Conservation (phyloP, 1,140 invertebrate species). For the Bombus terrestris region DNA sequence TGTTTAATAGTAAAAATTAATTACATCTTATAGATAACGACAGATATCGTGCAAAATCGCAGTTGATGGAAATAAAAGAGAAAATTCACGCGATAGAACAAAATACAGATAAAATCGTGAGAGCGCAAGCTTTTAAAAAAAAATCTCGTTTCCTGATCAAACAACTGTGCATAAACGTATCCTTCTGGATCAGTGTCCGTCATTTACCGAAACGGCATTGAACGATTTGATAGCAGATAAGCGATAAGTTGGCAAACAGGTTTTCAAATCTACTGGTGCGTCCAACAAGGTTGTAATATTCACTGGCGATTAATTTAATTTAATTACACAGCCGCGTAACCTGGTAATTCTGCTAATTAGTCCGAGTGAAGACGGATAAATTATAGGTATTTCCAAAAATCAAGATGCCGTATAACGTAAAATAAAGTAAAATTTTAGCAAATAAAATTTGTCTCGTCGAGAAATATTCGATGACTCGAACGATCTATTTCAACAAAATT, state of each 20-base stretch:
- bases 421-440: background rate
- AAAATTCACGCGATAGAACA: too few relatives aligned
- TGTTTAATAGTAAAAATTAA: background rate
- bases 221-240: background rate
- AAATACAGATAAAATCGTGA: background rate
- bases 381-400: too few relatives aligned
- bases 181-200: background rate
- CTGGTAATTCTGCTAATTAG: slow-evolving; percentile 7
- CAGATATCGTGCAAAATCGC: background rate
- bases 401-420: background rate
- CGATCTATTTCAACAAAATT: background rate
- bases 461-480: background rate
- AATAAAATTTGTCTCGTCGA: too few relatives aligned
- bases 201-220: background rate
- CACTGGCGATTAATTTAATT: slow-evolving; percentile 2
- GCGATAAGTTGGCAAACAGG: background rate
- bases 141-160: background rate
- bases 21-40: background rate
- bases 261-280: background rate
- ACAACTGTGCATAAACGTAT: background rate
- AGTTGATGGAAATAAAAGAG: background rate
- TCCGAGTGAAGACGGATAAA: background rate
- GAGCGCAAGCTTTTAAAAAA: too few relatives aligned
- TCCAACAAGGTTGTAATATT: background rate
- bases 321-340: background rate